Evolutionary conservation across 1,140 invertebrate genomes (phyloP).

Genomic region (Daktulosphaira vitifoliae): DNA sequence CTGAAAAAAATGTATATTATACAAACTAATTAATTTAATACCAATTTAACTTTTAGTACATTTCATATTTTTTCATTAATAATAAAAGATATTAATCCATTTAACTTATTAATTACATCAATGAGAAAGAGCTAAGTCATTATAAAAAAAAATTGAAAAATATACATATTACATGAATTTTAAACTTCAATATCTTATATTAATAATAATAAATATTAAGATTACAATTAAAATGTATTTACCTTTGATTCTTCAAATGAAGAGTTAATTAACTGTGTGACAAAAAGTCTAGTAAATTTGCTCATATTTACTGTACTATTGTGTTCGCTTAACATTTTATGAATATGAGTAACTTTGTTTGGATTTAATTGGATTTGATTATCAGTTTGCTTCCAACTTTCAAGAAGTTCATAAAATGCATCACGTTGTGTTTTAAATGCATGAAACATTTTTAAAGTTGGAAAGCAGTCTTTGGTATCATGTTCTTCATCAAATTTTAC

Average conservation of each 20-base stretch:
- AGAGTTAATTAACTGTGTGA: slow-evolving; percentile 22
- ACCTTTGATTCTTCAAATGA: slow-evolving; percentile 26
- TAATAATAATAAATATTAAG: too few relatives aligned
- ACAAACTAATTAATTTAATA: too few relatives aligned
- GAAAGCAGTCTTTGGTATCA: slow-evolving; percentile 19
- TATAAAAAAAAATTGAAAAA: too few relatives aligned
- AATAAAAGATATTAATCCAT: too few relatives aligned
- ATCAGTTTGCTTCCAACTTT: slow-evolving; percentile 17
- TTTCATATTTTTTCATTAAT: too few relatives aligned
- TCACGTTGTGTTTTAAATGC: slow-evolving; percentile 16
- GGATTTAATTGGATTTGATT: neutral
- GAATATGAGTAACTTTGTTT: slow-evolving; percentile 3
- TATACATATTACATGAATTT: too few relatives aligned
- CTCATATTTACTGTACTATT: slow-evolving; percentile 13
- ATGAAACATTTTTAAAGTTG: slow-evolving; percentile 21
- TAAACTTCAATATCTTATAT: too few relatives aligned
- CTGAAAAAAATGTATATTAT: too few relatives aligned
- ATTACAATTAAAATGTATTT: too few relatives aligned
- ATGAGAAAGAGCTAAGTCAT: too few relatives aligned
- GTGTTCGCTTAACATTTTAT: slow-evolving; percentile 6
- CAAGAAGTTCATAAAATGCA: slow-evolving; percentile 27
- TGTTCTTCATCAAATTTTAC: slow-evolving; percentile 25
- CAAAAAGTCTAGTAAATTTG: slow-evolving; percentile 25
- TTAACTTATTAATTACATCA: too few relatives aligned
- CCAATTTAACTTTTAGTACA: too few relatives aligned